These are phyloP conservation scores for Clavelina lepadiformis DNA, from an alignment of 23 tunicate species.

Conservation along the genomic window DNA sequence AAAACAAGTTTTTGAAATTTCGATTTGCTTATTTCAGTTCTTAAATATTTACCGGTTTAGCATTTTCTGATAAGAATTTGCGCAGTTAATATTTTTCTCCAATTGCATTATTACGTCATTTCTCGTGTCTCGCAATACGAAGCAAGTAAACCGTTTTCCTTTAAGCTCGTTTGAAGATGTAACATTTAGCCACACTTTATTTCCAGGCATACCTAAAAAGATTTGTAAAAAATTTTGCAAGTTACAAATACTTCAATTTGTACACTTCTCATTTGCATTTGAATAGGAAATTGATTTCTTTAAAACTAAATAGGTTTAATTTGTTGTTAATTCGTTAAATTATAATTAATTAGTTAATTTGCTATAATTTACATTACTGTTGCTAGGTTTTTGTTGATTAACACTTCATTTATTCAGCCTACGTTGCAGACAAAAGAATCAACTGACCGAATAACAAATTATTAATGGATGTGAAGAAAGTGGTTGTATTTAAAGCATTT, in stretches of 20 bases:
- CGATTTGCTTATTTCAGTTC: no score
- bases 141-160: slow-evolving; percentile 14
- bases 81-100: slow-evolving; percentile 8
- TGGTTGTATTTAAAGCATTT: no score
- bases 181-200: slow-evolving; percentile 16
- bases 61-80: slow-evolving; percentile 7
- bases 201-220: slow-evolving; percentile 11
- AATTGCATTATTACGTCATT: slow-evolving; percentile 16
- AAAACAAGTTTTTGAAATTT: no score
- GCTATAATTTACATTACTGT: no score
- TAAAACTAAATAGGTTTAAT: no score
- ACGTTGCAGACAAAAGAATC: no score
- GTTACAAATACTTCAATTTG: neutral
- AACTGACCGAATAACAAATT: no score
- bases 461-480: no score
- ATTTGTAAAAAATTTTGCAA: neutral
- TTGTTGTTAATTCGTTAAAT: no score
- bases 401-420: no score
- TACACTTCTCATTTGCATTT: neutral
- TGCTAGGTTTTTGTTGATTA: no score
- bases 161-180: slow-evolving; percentile 7
- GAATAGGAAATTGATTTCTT: neutral
- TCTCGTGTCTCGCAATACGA: slow-evolving; percentile 12
- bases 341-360: no score
- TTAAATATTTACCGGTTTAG: slow-evolving; percentile 7